These are phyloP conservation scores for Cnemophilus loriae DNA, from an alignment of 2,113 vertebrate genomes.

Conservation along the genomic window DNA sequence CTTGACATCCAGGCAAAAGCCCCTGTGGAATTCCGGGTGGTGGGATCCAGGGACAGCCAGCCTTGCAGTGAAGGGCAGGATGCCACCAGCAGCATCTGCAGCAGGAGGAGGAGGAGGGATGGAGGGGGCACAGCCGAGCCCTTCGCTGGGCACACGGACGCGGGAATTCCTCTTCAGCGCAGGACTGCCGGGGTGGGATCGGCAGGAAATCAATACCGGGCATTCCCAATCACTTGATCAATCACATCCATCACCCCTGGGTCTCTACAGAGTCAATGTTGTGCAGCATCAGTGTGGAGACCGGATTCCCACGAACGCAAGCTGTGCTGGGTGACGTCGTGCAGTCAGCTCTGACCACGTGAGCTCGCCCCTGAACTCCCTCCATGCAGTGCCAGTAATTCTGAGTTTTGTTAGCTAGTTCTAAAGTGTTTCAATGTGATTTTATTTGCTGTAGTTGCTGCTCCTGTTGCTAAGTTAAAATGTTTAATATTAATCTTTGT, in stretches of 20 bases:
- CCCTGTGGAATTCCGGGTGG: fast-evolving
- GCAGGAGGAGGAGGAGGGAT: neutral
- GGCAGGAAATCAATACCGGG: neutral
- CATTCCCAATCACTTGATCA: neutral
- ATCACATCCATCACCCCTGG: neutral
- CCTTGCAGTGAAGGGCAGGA: neutral
- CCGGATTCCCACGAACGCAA: neutral
- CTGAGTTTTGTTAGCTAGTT: neutral
- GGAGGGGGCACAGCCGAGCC: neutral
- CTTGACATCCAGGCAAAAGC: neutral
- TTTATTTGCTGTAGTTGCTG: neutral
- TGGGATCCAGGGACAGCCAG: neutral
- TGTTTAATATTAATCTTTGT: conserved; percentile 51
- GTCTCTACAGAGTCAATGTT: neutral
- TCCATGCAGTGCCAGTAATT: neutral
- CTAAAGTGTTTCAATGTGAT: neutral
- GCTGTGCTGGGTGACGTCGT: neutral
- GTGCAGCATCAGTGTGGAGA: neutral
- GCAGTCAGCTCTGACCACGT: neutral
- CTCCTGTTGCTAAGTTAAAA: conserved; percentile 57
- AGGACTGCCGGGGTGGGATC: neutral
- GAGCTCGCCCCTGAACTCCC: neutral
- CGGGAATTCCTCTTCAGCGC: neutral
- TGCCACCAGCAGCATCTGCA: neutral
- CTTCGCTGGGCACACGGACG: fast-evolving